Percentiles rank a stretch among this genome's conserved stretches.
These are phyloP conservation scores for Quadriops clusia DNA, from an alignment of 2,888 invertebrate genomes.

Conservation along the genomic window DNA sequence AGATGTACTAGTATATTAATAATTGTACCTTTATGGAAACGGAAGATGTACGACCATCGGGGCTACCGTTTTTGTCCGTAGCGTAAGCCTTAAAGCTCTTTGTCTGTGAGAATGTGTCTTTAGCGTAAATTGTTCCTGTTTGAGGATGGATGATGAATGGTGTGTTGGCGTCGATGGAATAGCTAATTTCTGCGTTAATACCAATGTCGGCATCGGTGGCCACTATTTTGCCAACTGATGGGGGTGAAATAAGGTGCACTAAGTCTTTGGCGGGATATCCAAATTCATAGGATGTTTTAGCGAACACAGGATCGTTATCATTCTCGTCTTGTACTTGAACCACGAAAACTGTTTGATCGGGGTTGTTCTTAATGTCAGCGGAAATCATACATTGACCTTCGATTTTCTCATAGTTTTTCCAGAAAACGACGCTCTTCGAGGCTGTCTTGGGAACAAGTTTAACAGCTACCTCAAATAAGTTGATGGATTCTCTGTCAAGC, in stretches of 20 bases:
- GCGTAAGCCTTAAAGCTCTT: no score
- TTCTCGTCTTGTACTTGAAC: constrained; percentile 44
- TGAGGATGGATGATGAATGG: constrained; percentile 44
- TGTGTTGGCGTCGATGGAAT: constrained; percentile 30
- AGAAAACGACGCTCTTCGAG: constrained; percentile 3
- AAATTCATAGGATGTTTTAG: constrained; percentile 34
- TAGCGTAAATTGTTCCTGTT: constrained; percentile 47
- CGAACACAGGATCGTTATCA: constrained; percentile 41
- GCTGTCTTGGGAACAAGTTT: neutral
- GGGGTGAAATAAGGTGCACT: constrained; percentile 34
- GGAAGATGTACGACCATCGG: constrained; percentile 6
- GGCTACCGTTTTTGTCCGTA: constrained; percentile 35
- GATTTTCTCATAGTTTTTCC: constrained; percentile 1
- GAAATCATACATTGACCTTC: constrained; percentile 31
- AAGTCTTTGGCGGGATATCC: constrained; percentile 40
- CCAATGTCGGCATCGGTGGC: constrained; percentile 46
- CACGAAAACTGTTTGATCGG: constrained; percentile 37
- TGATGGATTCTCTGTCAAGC: constrained; percentile 11
- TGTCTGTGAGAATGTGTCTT: no score
- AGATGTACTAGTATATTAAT: no score
- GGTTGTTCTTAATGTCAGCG: constrained; percentile 24
- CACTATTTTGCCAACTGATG: constrained; percentile 33
- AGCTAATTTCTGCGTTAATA: constrained; percentile 41
- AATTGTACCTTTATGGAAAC: constrained; percentile 31
- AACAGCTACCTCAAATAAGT: constrained; percentile 8